phyloP scores from a whole-genome alignment of 2,113 vertebrate species.

The Callospermophilus lateralis region DNA sequence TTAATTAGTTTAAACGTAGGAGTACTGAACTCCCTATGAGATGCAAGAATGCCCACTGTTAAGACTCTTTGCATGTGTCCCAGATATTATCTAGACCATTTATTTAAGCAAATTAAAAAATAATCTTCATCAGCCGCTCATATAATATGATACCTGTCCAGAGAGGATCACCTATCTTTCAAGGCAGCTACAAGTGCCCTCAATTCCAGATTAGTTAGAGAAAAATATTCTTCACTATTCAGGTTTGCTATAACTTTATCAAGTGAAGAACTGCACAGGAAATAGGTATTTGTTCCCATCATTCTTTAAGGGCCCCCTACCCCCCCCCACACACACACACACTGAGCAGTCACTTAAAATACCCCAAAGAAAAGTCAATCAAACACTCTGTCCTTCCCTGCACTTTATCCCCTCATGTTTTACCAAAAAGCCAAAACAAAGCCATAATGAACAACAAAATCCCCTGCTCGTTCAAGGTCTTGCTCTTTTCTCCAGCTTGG shows the following conservation, averaged over 20 bases:
- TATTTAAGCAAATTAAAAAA: conserved; percentile 56
- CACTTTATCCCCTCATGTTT: not conserved
- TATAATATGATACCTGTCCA: not conserved
- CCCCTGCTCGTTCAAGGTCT: not conserved
- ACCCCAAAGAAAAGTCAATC: not conserved
- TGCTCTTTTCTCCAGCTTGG: not conserved
- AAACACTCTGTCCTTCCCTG: not conserved
- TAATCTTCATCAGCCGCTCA: not conserved
- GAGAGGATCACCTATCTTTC: not conserved
- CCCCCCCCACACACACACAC: not conserved
- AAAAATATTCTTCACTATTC: not conserved
- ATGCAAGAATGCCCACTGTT: not conserved
- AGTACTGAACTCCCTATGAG: not conserved
- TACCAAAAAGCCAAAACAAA: conserved; percentile 30
- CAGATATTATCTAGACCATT: conserved; percentile 1
- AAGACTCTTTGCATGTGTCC: not conserved
- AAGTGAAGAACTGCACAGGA: not conserved
- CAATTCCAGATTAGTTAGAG: not conserved
- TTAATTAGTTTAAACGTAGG: conserved; percentile 54
- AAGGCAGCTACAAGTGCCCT: not conserved
- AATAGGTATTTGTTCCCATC: not conserved
- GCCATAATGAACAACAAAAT: not conserved
- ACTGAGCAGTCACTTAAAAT: not conserved
- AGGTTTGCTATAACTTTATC: not conserved
- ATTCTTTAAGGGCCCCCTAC: not conserved